Evolutionary conservation across 2,113 vertebrate species (phyloP), one percentile per base, ranked within the genome.

Genomic region (Hippoglossus stenolepis): DNA sequence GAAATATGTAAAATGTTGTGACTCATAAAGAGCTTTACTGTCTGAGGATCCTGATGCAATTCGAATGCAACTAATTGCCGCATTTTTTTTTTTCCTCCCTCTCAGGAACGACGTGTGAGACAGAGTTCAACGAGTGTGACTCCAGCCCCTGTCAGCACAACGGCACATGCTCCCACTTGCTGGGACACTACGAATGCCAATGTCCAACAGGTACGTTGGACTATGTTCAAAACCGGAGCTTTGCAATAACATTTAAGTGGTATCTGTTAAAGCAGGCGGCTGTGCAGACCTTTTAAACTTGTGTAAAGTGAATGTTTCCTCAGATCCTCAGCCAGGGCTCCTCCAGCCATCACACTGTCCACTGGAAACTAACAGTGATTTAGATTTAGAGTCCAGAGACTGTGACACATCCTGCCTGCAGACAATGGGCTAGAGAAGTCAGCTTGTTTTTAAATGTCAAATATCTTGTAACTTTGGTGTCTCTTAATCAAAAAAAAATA

Each of bases 71-170:
- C 9, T 70, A 51, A 70, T 59, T 38, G 3, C 15, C 24, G 43
- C 14, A 8, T 65, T 47, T 31, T 31, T 31, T 28, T 47, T 24
- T 17, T 11, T 11, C 9, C 63, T 35, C 79, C 3, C 80, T 77
- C 61, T 4, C 82, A 97, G 96, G 95, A 75, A 28, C 73, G 69
- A 87, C 90, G 79, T 96, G 96, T 0, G 91, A 96, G 70, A 88
- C 82, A 2, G 88, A 95, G 79, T 90, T 94, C 75, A 74, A 88
- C 68, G 89, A 89, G 70, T 96, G 96, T 62, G 66, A 21, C 31
- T 94, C 89, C 63, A 92, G 58, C 64, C 93, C 92, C 21, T 96
- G 96, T 90, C 92, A 91, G 84, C 93, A 96, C 84, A 91, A 92
- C 60, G 95, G 95, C 73, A 93, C 90, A 2, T 96, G 95, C 71